A percentile compares a stretch with the other conserved stretches of the same genome.
phyloP scores from a whole-genome alignment of 2,113 vertebrate genomes.

The Python bivittatus region DNA sequence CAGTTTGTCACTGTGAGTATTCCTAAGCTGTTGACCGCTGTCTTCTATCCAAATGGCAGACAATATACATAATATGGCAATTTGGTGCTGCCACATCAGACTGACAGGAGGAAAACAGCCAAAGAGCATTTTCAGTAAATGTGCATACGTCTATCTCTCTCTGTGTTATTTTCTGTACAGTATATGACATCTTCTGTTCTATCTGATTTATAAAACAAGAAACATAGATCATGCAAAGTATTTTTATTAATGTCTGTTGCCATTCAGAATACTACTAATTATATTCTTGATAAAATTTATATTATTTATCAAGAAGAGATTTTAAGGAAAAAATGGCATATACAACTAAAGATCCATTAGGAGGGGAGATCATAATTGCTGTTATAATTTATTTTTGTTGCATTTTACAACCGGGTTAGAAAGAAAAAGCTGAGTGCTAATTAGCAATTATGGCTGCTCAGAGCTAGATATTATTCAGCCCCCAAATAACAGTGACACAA shows the following conservation, averaged over 20 bases:
- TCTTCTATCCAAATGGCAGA: background rate
- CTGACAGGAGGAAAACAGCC: background rate
- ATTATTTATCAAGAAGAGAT: background rate
- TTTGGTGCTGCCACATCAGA: background rate
- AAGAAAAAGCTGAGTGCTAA: slow-evolving; percentile 38
- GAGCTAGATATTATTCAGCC: slow-evolving; percentile 12
- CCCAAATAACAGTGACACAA: slow-evolving; percentile 23
- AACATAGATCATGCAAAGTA: background rate
- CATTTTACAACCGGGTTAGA: background rate
- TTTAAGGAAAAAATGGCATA: background rate
- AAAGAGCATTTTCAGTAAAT: background rate
- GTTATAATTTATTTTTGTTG: background rate
- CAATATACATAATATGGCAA: background rate
- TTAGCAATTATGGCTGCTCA: background rate
- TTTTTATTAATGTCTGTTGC: background rate
- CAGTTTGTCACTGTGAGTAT: background rate
- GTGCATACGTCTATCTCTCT: background rate
- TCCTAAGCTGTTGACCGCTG: background rate
- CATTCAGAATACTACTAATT: background rate
- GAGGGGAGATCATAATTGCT: background rate
- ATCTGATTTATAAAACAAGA: background rate
- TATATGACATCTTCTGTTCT: no score
- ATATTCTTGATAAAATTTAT: background rate
- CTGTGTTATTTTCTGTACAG: background rate
- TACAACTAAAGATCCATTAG: background rate